Conservation (phyloP, 2,797 vertebrate genomes). For the Buphagus erythrorhynchus region DNA sequence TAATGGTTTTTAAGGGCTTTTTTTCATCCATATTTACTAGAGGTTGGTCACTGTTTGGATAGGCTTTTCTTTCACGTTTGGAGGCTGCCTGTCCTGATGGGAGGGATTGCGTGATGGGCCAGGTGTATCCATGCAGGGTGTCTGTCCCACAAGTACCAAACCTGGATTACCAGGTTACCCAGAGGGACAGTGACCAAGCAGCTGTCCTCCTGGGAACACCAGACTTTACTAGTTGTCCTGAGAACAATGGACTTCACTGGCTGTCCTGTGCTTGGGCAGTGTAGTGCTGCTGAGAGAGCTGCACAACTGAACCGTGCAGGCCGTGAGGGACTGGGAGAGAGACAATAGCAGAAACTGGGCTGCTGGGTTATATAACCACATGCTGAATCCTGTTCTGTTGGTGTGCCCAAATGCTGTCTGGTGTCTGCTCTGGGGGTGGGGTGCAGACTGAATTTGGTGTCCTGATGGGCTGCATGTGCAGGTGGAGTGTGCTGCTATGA, state of each 20-base stretch:
- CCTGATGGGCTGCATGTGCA: neutral
- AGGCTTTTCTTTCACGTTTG: neutral
- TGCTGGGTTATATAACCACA: neutral
- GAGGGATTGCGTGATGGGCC: accelerated
- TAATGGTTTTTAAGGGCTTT: neutral
- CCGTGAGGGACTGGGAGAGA: neutral
- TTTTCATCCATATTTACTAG: accelerated
- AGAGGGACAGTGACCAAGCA: neutral
- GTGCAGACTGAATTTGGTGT: neutral
- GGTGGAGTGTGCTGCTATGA: neutral
- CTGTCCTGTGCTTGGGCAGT: neutral
- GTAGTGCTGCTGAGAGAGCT: neutral
- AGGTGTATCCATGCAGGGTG: neutral
- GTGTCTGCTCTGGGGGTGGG: neutral
- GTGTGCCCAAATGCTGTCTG: neutral
- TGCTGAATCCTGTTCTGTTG: neutral
- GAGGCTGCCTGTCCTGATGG: accelerated
- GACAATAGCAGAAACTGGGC: neutral
- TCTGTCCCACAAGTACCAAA: neutral
- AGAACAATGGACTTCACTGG: accelerated
- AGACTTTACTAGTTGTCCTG: neutral
- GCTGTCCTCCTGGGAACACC: neutral
- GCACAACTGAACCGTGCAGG: neutral
- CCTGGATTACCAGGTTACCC: accelerated
- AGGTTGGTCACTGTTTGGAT: neutral